phyloP scores from a whole-genome alignment of 2,797 vertebrate genomes.

The Tokudaia tokunoshimensis region DNA sequence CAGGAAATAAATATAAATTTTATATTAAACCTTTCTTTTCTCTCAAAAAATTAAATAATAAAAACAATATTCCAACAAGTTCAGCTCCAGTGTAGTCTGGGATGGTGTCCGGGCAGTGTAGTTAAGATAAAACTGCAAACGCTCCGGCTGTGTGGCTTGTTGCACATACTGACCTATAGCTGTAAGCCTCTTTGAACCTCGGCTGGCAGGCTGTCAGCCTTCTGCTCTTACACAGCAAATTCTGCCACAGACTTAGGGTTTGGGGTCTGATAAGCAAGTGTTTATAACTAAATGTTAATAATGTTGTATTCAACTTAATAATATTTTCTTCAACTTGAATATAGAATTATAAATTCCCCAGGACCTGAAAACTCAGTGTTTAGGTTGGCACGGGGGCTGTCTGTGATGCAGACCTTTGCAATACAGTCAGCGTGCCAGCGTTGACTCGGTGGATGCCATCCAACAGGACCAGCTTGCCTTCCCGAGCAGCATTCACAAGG shows the following conservation, averaged over 20 bases:
- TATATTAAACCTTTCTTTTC: conserved; percentile 22
- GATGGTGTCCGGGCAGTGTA: not conserved
- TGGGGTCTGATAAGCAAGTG: not conserved
- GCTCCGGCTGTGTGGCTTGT: not conserved
- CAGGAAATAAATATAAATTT: conserved; percentile 49
- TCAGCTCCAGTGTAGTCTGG: not conserved
- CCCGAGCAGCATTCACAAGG: conserved; percentile 94
- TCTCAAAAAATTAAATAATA: not conserved
- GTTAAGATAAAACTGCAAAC: not conserved
- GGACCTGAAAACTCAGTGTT: not conserved
- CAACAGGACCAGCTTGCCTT: conserved; percentile 95
- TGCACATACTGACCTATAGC: not conserved
- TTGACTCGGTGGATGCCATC: conserved; percentile 97
- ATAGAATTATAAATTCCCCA: conserved; percentile 4
- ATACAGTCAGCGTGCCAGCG: conserved; percentile 94
- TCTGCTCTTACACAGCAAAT: not conserved
- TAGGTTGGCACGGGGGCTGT: too few species aligned
- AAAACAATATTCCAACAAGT: conserved; percentile 2
- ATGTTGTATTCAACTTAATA: not conserved
- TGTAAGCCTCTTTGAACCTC: conserved; percentile 6
- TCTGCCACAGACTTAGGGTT: not conserved
- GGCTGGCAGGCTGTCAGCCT: not conserved
- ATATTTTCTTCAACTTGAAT: not conserved
- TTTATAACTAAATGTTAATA: not conserved
- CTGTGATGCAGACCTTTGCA: conserved; percentile 92